Evolutionary conservation across 30 jellyfish, hydroid and myxozoan species (phyloP).

Genomic region (Sanderia malayensis): DNA sequence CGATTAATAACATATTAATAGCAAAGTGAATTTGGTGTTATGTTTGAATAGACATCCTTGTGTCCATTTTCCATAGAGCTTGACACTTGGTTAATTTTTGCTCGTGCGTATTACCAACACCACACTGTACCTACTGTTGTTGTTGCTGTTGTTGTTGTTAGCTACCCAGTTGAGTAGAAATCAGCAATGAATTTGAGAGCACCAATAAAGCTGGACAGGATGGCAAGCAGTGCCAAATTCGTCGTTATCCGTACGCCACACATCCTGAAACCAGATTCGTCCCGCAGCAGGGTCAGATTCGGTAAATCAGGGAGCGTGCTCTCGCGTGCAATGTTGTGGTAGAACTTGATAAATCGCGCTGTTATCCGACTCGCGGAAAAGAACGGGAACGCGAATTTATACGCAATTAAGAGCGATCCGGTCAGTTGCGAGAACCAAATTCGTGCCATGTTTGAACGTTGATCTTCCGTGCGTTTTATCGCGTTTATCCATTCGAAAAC

Average conservation of each 20-base stretch:
- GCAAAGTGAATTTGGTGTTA: too few relatives aligned
- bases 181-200: slow-evolving; percentile 41
- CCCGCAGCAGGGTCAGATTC: slow-evolving; percentile 17
- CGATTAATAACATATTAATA: too few relatives aligned
- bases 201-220: slow-evolving; percentile 35
- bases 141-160: too few relatives aligned
- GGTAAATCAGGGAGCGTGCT: slow-evolving; percentile 18
- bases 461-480: slow-evolving; percentile 29
- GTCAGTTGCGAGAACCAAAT: slow-evolving; percentile 40
- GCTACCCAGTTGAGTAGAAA: not conserved
- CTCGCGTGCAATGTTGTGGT: slow-evolving; percentile 32
- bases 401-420: slow-evolving; percentile 34
- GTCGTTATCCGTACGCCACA: slow-evolving; percentile 38
- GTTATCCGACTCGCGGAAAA: slow-evolving; percentile 45
- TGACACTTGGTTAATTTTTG: too few relatives aligned
- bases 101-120: too few relatives aligned
- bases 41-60: too few relatives aligned
- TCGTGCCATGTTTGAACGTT: not conserved
- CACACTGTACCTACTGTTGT: too few relatives aligned
- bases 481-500: slow-evolving; percentile 47
- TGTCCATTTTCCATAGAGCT: too few relatives aligned
- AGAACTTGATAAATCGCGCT: slow-evolving; percentile 17
- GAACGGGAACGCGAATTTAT: slow-evolving; percentile 42
- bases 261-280: slow-evolving; percentile 32
- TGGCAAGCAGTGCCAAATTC: slow-evolving; percentile 25